Conservation (phyloP, 2,888 invertebrate genomes). For the Pristionchus exspectatus region DNA sequence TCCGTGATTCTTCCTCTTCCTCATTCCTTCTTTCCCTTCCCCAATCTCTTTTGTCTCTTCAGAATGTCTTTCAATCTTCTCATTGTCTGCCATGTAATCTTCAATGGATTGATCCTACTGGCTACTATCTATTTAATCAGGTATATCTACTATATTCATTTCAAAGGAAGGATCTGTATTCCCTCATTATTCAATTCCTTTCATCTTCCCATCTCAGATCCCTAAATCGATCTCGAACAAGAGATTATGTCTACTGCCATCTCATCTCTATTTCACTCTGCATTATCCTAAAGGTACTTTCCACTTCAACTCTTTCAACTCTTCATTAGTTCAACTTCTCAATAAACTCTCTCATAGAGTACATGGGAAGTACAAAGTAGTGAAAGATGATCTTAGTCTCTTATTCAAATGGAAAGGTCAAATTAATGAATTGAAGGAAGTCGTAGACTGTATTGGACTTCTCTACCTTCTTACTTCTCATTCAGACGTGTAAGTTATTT, state of each 20-base stretch:
- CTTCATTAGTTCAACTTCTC: background rate
- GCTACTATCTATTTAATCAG: background rate
- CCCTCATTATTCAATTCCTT: background rate
- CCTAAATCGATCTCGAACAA: conserved; percentile 19
- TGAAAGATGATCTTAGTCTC: background rate
- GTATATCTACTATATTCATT: background rate
- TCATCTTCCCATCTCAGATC: background rate
- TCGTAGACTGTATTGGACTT: background rate
- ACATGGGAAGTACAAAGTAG: background rate
- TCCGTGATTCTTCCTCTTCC: background rate
- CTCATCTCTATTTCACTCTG: conserved; percentile 24
- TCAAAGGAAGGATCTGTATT: background rate
- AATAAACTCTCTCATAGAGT: background rate
- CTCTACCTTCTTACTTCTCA: background rate
- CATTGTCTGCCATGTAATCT: background rate
- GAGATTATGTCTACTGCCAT: conserved; percentile 45
- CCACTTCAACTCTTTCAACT: background rate
- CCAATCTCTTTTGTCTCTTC: background rate
- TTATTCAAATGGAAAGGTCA: background rate
- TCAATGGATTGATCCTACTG: background rate
- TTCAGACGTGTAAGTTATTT: conserved; percentile 1
- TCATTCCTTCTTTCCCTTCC: background rate
- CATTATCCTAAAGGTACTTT: conserved; percentile 8
- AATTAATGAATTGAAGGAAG: background rate
- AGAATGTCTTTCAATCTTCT: conserved; percentile 24